Evolutionary conservation across 2,113 vertebrate genomes (phyloP), one percentile per base, ranked within the genome.

Genomic region (Petrocephalus zakoni): DNA sequence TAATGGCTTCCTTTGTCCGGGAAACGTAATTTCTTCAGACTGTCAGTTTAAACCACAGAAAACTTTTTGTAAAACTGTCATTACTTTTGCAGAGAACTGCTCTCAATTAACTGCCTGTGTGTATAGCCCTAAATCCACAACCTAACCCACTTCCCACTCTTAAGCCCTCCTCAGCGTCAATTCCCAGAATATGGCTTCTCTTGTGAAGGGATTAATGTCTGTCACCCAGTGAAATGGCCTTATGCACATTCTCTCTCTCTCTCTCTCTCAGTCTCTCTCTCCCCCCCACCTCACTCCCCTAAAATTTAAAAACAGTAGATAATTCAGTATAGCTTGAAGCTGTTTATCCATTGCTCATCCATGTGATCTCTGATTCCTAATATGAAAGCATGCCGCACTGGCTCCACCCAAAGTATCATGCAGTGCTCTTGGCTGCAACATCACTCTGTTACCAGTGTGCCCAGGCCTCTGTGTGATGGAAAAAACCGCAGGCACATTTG

Each of bases 321-420:
- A 46, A 72, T 72, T 72, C 42, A 72, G 46, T 29, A 29, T 72
- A 19, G 58, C 87, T 87, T 37, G 55, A 37, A 87, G 56, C 56
- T 84, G 47, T 84, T 49, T 84, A 51, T 46, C 21, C 37, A 52
- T 11, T n/a, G 46, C 21, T 61, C 34, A 58, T 8, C 37, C 55
- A n/a, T 87, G 56, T 61, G 55, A 87, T 56, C 86, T 64, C 56
- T 46, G 29, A 87, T 25, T 34, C 55, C 85, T 29, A 55, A 86
- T 17, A 25, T 7, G 53, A 87, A 56, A 22, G 86, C 13, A 29
- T n/a, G 21, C 21, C 85, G 34, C 55, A 6, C 29, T 10, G 53
- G n/a, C 13, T 8, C 29, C 5, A 11, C 52, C 17, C 25, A 21
- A 25, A 19, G 19, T 52, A 56, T 21, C 34, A 47, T 46, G 22